Evolutionary conservation across 2,888 invertebrate genomes (phyloP).

Genomic region (Dryobota labecula): DNA sequence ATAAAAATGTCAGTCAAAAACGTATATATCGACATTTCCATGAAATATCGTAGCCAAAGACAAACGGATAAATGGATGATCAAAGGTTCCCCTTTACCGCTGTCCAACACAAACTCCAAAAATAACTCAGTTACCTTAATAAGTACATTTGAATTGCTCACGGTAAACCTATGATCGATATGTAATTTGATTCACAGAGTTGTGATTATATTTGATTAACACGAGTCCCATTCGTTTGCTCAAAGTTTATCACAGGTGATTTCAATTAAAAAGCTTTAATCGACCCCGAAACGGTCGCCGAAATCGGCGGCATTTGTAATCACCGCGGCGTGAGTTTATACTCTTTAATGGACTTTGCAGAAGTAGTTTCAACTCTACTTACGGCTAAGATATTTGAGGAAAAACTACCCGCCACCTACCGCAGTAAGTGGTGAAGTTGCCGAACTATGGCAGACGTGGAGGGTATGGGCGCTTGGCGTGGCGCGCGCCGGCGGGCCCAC

Average conservation of each 20-base stretch:
- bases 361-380: slow-evolving; percentile 90
- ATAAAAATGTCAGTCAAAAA: slow-evolving; percentile 41
- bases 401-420: slow-evolving; percentile 88
- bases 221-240: slow-evolving; percentile 52
- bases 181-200: slow-evolving; percentile 60
- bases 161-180: slow-evolving; percentile 39
- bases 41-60: slow-evolving; percentile 28
- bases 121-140: slow-evolving; percentile 45
- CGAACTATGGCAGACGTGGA: slow-evolving; percentile 81
- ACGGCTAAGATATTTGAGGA: slow-evolving; percentile 90
- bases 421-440: slow-evolving; percentile 87
- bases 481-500: slow-evolving; percentile 80
- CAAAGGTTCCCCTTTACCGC: slow-evolving; percentile 42
- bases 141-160: slow-evolving; percentile 41
- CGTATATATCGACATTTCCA: slow-evolving; percentile 26
- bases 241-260: slow-evolving; percentile 78
- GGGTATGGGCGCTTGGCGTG: slow-evolving; percentile 67
- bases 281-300: slow-evolving; percentile 84
- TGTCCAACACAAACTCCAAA: slow-evolving; percentile 36
- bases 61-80: slow-evolving; percentile 47
- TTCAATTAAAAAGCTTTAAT: slow-evolving; percentile 88
- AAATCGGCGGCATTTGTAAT: slow-evolving; percentile 88
- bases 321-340: slow-evolving; percentile 87
- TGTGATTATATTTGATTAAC: slow-evolving; percentile 62
- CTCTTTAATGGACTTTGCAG: slow-evolving; percentile 89